phyloP scores from a whole-genome alignment of 2,113 vertebrate species.

The Catharus fuscescens region DNA sequence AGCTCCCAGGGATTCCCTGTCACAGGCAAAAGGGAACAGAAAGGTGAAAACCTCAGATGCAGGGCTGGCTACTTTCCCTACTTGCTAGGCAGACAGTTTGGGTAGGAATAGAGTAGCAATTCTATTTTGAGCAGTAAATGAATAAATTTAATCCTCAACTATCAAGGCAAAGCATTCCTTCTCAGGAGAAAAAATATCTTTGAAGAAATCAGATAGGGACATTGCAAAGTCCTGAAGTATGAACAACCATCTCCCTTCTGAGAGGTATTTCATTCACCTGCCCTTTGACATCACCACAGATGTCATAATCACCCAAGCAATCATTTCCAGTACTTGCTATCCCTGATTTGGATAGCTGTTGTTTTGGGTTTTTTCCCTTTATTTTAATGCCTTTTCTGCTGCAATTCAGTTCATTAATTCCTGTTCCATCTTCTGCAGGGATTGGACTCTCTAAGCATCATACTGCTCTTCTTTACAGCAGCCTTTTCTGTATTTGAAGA shows the following conservation, averaged over 20 bases:
- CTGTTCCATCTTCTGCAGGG: neutral
- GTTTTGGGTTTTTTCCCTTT: rapidly evolving
- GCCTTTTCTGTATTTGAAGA: neutral
- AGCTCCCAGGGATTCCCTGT: neutral
- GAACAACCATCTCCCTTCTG: neutral
- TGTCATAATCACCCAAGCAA: neutral
- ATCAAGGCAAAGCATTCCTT: neutral
- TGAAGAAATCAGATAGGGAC: neutral
- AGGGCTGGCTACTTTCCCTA: neutral
- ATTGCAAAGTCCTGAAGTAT: neutral
- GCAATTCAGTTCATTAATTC: neutral
- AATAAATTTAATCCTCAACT: neutral
- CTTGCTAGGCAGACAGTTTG: neutral
- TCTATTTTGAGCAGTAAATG: neutral
- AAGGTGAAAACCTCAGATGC: neutral
- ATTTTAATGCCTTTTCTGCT: neutral
- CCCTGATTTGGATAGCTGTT: neutral
- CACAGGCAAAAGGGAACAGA: neutral
- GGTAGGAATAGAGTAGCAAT: neutral
- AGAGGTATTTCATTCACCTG: neutral
- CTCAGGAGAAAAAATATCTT: neutral
- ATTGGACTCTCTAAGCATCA: neutral
- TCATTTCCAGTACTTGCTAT: neutral
- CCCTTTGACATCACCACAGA: neutral
- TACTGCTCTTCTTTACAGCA: neutral